These are phyloP conservation scores for Circaetus cinerascens DNA, from an alignment of 2,113 vertebrate species.

Conservation along the genomic window DNA sequence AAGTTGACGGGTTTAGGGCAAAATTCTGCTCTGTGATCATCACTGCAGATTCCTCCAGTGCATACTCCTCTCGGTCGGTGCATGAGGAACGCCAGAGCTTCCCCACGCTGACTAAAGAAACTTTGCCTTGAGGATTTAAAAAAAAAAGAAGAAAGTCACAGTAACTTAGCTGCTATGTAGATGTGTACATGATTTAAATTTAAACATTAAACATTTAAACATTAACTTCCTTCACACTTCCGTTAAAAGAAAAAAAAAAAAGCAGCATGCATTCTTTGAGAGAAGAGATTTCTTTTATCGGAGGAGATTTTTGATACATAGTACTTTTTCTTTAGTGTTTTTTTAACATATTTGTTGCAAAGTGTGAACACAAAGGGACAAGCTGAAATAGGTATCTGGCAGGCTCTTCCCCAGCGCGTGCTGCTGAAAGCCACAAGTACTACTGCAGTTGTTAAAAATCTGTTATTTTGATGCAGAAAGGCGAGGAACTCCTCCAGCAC, in stretches of 20 bases:
- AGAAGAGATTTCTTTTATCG: not conserved
- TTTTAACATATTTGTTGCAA: slow-evolving; percentile 26
- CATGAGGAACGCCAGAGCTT: not conserved
- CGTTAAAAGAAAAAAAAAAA: not conserved
- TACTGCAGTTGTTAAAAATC: slow-evolving; percentile 62
- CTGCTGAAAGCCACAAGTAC: slow-evolving; percentile 49
- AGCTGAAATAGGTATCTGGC: slow-evolving; percentile 60
- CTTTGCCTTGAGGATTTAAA: not conserved
- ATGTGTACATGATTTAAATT: not conserved
- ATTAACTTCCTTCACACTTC: slow-evolving; percentile 1
- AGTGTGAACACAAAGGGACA: slow-evolving; percentile 56
- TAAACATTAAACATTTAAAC: slow-evolving; percentile 23
- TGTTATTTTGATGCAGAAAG: slow-evolving; percentile 20
- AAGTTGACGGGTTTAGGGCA: not conserved
- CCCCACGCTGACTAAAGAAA: not conserved
- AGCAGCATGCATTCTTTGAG: not conserved
- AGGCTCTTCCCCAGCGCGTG: slow-evolving; percentile 12
- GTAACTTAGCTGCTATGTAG: not conserved
- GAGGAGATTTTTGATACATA: not conserved
- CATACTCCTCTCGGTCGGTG: not conserved
- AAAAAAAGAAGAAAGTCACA: not conserved
- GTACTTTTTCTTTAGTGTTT: not conserved
- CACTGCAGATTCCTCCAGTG: not conserved
- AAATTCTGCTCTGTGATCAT: slow-evolving; percentile 10
- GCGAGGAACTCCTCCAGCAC: not conserved